Percentiles rank a stretch among this genome's conserved stretches.
Evolutionary conservation across 1,140 invertebrate species (phyloP).

Genomic region (Adelges cooleyi): DNA sequence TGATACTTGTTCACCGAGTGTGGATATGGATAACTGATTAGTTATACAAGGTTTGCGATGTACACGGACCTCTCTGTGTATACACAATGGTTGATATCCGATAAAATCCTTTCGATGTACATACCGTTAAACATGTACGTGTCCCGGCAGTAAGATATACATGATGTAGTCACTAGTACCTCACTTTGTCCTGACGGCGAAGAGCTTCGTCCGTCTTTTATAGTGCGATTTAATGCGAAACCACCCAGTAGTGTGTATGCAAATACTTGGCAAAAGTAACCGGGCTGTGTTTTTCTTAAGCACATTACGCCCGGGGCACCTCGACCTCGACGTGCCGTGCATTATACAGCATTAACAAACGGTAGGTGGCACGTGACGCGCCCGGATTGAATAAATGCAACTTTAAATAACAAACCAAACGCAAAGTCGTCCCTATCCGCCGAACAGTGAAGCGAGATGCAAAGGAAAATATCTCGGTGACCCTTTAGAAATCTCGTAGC

Average conservation of each 20-base stretch:
- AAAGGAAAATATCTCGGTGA: not conserved
- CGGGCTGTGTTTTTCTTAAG: slow-evolving; percentile 15
- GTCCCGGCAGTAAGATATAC: too few relatives aligned
- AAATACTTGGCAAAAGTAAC: slow-evolving; percentile 22
- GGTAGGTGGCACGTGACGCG: slow-evolving; percentile 5
- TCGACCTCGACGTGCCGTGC: slow-evolving; percentile 1
- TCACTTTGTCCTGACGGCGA: too few relatives aligned
- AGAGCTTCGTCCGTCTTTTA: not conserved
- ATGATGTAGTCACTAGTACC: too few relatives aligned
- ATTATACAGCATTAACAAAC: slow-evolving; percentile 21
- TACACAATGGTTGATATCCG: too few relatives aligned
- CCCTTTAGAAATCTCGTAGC: not conserved
- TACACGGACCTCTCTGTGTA: too few relatives aligned
- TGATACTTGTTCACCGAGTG: too few relatives aligned
- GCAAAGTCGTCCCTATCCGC: slow-evolving; percentile 4
- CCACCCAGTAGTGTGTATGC: not conserved
- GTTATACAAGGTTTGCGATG: too few relatives aligned
- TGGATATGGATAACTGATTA: too few relatives aligned
- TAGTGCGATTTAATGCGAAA: not conserved
- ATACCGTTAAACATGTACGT: too few relatives aligned
- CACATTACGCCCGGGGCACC: not conserved
- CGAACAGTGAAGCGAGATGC: too few relatives aligned
- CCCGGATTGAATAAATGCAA: slow-evolving; percentile 20
- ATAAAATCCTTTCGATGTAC: too few relatives aligned
- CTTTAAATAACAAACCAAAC: slow-evolving; percentile 22